Evolutionary conservation across 2,888 invertebrate genomes (phyloP).

Genomic region (Labia minor): DNA sequence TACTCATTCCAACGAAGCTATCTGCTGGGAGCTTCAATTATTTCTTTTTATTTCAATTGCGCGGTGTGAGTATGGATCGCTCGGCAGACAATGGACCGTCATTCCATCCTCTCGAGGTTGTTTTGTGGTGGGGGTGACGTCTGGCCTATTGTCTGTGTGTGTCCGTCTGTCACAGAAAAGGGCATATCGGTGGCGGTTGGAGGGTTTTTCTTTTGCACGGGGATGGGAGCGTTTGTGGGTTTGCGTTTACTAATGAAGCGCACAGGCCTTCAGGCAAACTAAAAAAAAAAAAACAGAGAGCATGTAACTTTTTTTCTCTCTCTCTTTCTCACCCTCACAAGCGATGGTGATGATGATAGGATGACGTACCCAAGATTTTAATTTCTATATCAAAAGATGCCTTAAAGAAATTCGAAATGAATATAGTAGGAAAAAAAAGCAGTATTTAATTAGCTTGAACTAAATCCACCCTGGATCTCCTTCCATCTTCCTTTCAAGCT

Average conservation of each 20-base stretch:
- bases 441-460: background rate
- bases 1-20: background rate
- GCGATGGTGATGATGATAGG: background rate
- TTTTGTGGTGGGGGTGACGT: background rate
- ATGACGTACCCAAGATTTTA: background rate
- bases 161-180: slow-evolving; percentile 13
- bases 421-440: background rate
- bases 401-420: background rate
- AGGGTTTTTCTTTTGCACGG: background rate
- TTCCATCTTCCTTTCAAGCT: background rate
- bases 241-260: slow-evolving; percentile 13
- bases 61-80: background rate
- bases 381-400: background rate
- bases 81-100: background rate
- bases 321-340: too few relatives aligned
- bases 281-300: background rate
- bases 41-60: slow-evolving; percentile 13
- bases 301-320: too few relatives aligned
- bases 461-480: background rate
- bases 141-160: slow-evolving; percentile 7
- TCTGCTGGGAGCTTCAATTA: slow-evolving; percentile 7
- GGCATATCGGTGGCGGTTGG: background rate
- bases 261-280: background rate
- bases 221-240: background rate
- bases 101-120: slow-evolving; percentile 2